Conservation (phyloP, 2,113 vertebrate genomes). For the Taxidea taxus region DNA sequence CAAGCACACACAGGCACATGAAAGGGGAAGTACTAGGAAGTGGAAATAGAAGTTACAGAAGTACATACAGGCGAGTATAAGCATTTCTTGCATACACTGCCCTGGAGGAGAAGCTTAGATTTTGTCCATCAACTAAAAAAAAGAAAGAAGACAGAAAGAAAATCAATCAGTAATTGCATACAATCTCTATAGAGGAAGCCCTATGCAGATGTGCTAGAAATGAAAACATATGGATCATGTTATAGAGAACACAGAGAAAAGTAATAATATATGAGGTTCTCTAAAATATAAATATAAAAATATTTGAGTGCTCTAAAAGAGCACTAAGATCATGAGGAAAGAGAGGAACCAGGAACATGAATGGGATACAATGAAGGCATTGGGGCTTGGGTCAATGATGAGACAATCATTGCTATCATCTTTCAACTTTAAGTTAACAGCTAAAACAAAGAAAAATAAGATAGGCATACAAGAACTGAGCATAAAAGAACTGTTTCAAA, state of each 20-base stretch:
- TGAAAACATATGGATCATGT: background rate
- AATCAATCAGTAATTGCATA: background rate
- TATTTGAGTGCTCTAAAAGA: no score
- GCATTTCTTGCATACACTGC: no score
- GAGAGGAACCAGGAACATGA: background rate
- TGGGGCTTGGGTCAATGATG: background rate
- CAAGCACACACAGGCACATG: fast-evolving
- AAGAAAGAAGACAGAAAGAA: background rate
- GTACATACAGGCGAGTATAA: background rate
- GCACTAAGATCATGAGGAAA: background rate
- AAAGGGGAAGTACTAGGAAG: background rate
- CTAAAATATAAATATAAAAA: no score
- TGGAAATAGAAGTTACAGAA: background rate
- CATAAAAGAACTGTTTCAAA: background rate
- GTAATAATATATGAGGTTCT: no score
- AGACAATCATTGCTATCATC: background rate
- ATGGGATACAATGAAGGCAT: background rate
- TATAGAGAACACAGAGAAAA: background rate
- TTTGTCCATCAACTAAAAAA: background rate
- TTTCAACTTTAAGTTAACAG: background rate
- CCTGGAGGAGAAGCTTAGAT: background rate
- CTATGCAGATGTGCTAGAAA: background rate
- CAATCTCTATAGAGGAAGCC: background rate
- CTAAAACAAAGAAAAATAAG: background rate
- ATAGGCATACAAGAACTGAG: background rate